These are phyloP conservation scores for Desoria tigrina DNA, from an alignment of 2,888 invertebrate species.

Conservation along the genomic window DNA sequence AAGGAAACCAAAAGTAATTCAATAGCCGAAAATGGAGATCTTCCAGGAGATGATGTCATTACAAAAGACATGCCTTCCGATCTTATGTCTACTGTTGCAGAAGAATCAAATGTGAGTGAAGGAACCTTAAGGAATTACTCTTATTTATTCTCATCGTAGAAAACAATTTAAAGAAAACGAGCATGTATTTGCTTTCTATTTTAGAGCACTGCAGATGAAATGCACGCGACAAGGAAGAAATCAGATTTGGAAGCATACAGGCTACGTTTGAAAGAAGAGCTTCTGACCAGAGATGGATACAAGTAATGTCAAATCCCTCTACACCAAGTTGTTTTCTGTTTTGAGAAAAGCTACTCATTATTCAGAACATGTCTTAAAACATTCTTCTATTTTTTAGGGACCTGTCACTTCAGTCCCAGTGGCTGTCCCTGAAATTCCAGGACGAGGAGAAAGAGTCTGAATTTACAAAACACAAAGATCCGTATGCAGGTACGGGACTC, in stretches of 20 bases:
- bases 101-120: conserved; percentile 52
- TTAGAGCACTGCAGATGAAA: conserved; percentile 55
- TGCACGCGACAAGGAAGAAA: conserved; percentile 57
- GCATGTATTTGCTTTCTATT: background rate
- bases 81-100: conserved; percentile 50
- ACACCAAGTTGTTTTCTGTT: background rate
- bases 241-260: conserved; percentile 73
- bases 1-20: conserved; percentile 38
- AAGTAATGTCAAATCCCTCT: conserved; percentile 64
- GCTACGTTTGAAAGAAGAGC: conserved; percentile 75
- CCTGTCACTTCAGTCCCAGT: conserved; percentile 68
- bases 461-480: conserved; percentile 61
- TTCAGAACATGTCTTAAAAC: background rate
- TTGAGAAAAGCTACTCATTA: conserved; percentile 3
- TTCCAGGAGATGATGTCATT: conserved; percentile 43
- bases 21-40: conserved; percentile 50
- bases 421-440: conserved; percentile 68
- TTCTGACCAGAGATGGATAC: conserved; percentile 80
- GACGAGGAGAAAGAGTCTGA: conserved; percentile 68
- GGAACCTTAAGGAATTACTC: background rate
- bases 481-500: conserved; percentile 47
- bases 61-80: conserved; percentile 50
- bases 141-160: conserved; percentile 5
- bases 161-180: background rate
- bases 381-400: conserved; percentile 59